Base-by-base conservation (phyloP, 2,797 vertebrate species). In the Diceros bicornis region DNA sequence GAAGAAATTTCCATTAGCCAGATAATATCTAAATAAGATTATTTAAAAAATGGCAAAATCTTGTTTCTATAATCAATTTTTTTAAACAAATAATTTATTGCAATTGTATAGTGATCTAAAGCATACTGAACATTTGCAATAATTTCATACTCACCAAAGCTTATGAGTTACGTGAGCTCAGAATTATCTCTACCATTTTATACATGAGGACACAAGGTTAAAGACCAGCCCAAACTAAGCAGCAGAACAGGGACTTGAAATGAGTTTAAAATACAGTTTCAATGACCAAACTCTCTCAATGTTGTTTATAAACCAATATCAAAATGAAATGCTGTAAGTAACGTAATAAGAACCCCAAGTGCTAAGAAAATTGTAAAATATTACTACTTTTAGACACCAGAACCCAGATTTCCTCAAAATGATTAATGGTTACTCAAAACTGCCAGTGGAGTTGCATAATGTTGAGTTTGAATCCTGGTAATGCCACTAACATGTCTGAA, bases 111-210 rank as follows among this genome's bases (percentile, higher is more conserved):
- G n/a, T 71, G 59, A 32, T 64, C 59, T 93, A 50, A 90, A 94
- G 11, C 34, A 88, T 50, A 93, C 0, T 29, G 23, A 25, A 78
- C 29, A 84, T 69, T 37, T 93, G 14, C 50, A 78, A 68, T 83
- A 90, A 91, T 62, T 84, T 92, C 16, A 72, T n/a, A 52, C 10
- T 85, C 59, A 78, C 32, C 23, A 95, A 94, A 78, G 23, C 44
- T 11, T 66, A 0, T 91, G 74, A 71, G 32, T n/a, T 41, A 62
- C 5, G 6, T 79, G 47, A 95, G 41, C 32, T 88, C 41, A 61
- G 75, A 93, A 91, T 69, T 93, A 79, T 64, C 29, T n/a, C 79
- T 69, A 79, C 11, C n/a, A 85, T 71, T 93, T 92, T 84, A 74
- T 12, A 93, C 27, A 66, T 69, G 23, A 78, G 32, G 27, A 91